Conservation (phyloP, 2,113 vertebrate genomes). For the Blennius ocellaris region DNA sequence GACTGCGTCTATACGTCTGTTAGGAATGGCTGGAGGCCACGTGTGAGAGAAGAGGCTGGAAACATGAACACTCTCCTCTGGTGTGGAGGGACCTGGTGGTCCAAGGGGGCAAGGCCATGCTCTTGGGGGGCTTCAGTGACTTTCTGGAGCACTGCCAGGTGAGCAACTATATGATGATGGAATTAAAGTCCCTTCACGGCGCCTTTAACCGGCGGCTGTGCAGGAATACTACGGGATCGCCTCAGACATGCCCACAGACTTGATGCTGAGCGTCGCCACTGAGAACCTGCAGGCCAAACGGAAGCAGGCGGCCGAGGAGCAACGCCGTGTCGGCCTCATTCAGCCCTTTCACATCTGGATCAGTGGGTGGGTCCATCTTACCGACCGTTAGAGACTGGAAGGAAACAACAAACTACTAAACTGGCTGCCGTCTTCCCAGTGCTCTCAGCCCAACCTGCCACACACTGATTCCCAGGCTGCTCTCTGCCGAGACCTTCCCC, state of each 20-base stretch:
- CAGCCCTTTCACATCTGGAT: conserved; percentile 91
- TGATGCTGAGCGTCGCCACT: conserved; percentile 84
- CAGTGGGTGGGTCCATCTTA: conserved; percentile 80
- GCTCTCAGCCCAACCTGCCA: conserved; percentile 82
- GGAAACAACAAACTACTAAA: neutral
- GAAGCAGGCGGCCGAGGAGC: conserved; percentile 79
- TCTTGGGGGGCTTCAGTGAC: conserved; percentile 90
- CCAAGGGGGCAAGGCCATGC: conserved; percentile 88
- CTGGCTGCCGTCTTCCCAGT: conserved; percentile 69
- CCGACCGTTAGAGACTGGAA: neutral
- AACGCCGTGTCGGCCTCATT: conserved; percentile 64
- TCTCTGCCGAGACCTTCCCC: conserved; percentile 85
- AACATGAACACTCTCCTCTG: conserved; percentile 86
- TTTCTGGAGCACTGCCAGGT: conserved; percentile 93
- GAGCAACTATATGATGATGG: neutral
- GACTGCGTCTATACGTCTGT: neutral
- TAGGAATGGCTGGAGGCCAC: conserved; percentile 88
- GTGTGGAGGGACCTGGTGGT: conserved; percentile 93
- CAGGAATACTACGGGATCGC: conserved; percentile 89
- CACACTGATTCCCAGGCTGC: conserved; percentile 86
- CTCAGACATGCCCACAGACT: conserved; percentile 81
- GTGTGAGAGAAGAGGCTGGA: conserved; percentile 88
- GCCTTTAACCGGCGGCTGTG: neutral
- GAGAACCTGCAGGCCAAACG: conserved; percentile 85
- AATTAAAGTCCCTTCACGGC: no score